A percentile compares a stretch with the other conserved stretches of the same genome.
Evolutionary conservation across 23 tunicate genomes (phyloP).

Genomic region (Ciona savignyi): DNA sequence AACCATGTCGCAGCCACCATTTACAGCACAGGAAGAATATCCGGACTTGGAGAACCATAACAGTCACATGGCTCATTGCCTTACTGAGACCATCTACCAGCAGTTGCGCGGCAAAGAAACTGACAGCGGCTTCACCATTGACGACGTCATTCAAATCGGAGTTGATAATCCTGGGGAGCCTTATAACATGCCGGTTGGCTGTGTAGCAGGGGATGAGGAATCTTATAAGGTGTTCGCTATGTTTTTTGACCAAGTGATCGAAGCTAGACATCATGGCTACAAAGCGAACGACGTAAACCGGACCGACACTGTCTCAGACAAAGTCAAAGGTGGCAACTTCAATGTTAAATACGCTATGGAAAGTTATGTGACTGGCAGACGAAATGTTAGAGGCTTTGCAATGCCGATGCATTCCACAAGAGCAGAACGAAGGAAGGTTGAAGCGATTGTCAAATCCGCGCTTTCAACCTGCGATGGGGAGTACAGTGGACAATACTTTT

Average conservation of each 20-base stretch:
- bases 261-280: slow-evolving; percentile 33
- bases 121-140: slow-evolving; percentile 78
- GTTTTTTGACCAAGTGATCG: slow-evolving; percentile 29
- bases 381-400: slow-evolving; percentile 54
- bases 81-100: slow-evolving; percentile 63
- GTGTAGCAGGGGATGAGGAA: slow-evolving; percentile 36
- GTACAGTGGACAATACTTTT: neutral
- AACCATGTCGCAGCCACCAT: no score
- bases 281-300: slow-evolving; percentile 1
- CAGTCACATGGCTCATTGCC: slow-evolving; percentile 63
- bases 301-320: neutral
- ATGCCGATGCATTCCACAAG: slow-evolving; percentile 71
- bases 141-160: slow-evolving; percentile 89
- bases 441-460: slow-evolving; percentile 25
- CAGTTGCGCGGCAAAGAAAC: slow-evolving; percentile 57
- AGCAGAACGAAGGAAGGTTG: slow-evolving; percentile 71
- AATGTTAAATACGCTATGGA: neutral
- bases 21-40: slow-evolving; percentile 75
- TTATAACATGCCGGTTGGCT: no score
- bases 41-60: slow-evolving; percentile 78
- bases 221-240: slow-evolving; percentile 17
- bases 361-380: slow-evolving; percentile 3
- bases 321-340: neutral
- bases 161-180: slow-evolving; percentile 79
- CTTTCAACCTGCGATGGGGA: neutral